phyloP scores from a whole-genome alignment of 2,113 vertebrate species.

The Cephalophus harveyi region DNA sequence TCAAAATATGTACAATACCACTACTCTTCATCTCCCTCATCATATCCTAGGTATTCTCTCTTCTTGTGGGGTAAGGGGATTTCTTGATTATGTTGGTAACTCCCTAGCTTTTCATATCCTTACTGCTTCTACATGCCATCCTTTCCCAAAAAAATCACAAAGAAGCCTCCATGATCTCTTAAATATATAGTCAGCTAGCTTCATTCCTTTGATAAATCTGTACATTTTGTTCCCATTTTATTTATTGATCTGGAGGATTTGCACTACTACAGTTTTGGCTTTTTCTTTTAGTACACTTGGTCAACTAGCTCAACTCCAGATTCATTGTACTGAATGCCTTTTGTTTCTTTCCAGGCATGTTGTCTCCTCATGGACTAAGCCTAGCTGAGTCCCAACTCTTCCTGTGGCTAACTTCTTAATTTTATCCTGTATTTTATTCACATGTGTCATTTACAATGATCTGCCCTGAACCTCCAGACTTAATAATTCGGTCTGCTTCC shows the following conservation, averaged over 20 bases:
- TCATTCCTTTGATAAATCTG: neutral
- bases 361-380: neutral
- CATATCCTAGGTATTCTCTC: neutral
- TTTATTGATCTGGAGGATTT: neutral
- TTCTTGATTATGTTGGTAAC: neutral
- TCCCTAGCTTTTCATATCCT: neutral
- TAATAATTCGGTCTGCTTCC: neutral
- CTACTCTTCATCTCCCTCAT: neutral
- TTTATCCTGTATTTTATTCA: neutral
- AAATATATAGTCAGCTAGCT: neutral
- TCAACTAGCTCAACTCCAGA: neutral
- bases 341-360: neutral
- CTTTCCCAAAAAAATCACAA: neutral
- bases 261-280: rapidly evolving
- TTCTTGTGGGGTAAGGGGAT: neutral
- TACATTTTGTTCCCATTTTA: neutral
- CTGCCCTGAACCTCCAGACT: neutral
- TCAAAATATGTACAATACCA: neutral
- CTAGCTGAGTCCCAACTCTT: neutral
- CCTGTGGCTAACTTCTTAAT: neutral
- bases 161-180: neutral
- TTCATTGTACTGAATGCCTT: neutral
- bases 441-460: neutral
- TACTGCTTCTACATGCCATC: neutral
- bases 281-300: neutral